Conservation (phyloP, 2,113 vertebrate genomes). For the Eclectus roratus region DNA sequence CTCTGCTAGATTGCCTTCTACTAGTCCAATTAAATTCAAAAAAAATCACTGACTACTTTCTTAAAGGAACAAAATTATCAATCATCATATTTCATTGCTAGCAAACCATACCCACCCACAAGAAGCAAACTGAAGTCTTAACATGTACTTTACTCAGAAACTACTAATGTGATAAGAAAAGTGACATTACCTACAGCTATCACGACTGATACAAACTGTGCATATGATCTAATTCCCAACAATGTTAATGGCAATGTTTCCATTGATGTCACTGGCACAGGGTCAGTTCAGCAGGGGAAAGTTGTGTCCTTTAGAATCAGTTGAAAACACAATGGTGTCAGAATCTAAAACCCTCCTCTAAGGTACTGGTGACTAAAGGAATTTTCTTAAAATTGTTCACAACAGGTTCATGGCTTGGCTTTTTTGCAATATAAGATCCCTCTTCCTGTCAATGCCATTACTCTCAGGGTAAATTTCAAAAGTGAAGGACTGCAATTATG, state of each 20-base stretch:
- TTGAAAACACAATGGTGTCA: neutral
- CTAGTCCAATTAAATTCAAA: constrained; percentile 34
- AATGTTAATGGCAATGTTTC: neutral
- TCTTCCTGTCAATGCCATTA: neutral
- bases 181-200: neutral
- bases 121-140: neutral
- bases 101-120: neutral
- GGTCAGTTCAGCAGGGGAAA: neutral
- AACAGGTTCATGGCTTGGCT: neutral
- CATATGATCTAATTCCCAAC: neutral
- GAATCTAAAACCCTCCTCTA: neutral
- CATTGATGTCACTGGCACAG: neutral
- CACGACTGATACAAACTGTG: neutral
- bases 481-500: neutral
- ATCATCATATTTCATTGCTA: neutral
- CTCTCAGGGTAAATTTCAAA: neutral
- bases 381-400: neutral
- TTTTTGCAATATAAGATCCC: neutral
- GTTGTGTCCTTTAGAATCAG: neutral
- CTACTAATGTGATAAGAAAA: neutral
- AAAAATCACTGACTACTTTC: constrained; percentile 39
- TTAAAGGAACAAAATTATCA: constrained; percentile 10
- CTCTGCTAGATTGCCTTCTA: constrained; percentile 44
- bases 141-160: neutral
- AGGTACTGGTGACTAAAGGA: neutral